Conservation (phyloP, 2,888 invertebrate species). For the Agrochola lychnidis region DNA sequence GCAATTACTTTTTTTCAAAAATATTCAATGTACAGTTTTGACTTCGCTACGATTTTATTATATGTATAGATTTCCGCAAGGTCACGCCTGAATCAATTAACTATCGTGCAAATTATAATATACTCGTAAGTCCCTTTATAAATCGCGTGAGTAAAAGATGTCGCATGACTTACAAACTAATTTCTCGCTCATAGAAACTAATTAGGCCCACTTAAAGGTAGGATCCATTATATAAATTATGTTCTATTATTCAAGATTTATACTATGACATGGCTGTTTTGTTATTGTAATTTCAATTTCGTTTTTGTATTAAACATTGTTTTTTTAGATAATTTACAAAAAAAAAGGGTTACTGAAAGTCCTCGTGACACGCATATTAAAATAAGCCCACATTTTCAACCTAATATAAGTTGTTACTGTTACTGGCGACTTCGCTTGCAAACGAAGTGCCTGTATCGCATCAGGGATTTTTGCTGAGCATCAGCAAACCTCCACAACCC, state of each 20-base stretch:
- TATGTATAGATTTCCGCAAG: too few relatives aligned
- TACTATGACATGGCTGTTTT: conserved; percentile 21
- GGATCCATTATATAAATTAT: conserved; percentile 39
- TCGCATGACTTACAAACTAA: conserved; percentile 9
- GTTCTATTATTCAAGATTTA: conserved; percentile 34
- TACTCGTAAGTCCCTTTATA: too few relatives aligned
- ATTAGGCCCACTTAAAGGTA: conserved; percentile 38
- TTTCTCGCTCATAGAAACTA: conserved; percentile 11
- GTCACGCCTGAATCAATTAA: too few relatives aligned
- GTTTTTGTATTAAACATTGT: neutral
- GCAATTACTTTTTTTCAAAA: too few relatives aligned
- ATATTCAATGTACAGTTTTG: too few relatives aligned
- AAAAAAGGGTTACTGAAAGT: neutral
- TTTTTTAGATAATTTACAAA: neutral
- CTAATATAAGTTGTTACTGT: too few relatives aligned
- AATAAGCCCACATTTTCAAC: too few relatives aligned
- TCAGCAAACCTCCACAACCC: too few relatives aligned
- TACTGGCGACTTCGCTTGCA: too few relatives aligned
- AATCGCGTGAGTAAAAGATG: neutral
- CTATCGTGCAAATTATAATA: neutral
- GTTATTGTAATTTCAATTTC: neutral
- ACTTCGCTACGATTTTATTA: too few relatives aligned
- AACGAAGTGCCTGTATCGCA: too few relatives aligned
- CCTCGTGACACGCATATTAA: neutral
- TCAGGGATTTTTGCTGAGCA: too few relatives aligned